These are phyloP conservation scores for Coronaproctus castanopsis DNA, from an alignment of 2,888 invertebrate species.

Conservation along the genomic window DNA sequence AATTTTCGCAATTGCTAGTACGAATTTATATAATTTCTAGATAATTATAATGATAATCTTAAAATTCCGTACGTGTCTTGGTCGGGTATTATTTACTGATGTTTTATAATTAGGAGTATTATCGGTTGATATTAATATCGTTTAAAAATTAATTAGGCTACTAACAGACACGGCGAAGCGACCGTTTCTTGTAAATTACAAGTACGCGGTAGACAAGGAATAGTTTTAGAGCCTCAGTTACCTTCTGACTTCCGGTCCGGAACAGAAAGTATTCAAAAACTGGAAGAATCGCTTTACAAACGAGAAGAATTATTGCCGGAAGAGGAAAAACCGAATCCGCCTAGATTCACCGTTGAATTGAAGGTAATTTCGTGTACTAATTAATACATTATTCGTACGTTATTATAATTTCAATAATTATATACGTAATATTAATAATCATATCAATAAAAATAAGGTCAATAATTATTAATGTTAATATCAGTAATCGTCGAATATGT, in stretches of 20 bases:
- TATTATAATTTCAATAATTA: not conserved
- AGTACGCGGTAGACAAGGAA: conserved; percentile 70
- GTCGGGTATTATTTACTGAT: too few relatives aligned
- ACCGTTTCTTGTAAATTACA: conserved; percentile 68
- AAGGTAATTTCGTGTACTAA: too few relatives aligned
- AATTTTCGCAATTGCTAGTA: too few relatives aligned
- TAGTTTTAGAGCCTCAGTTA: conserved; percentile 70
- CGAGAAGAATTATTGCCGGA: conserved; percentile 58
- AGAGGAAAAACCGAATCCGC: conserved; percentile 71
- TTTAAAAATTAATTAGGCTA: conserved; percentile 41
- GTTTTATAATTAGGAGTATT: too few relatives aligned
- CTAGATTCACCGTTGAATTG: conserved; percentile 62
- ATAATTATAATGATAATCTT: too few relatives aligned
- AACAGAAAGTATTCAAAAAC: conserved; percentile 71
- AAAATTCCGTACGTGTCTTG: too few relatives aligned
- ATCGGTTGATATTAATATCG: too few relatives aligned
- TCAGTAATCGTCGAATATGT: too few relatives aligned
- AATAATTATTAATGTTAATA: too few relatives aligned
- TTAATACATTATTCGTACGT: not conserved
- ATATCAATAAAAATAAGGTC: too few relatives aligned
- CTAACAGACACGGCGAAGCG: conserved; percentile 77
- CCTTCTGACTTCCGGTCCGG: conserved; percentile 71
- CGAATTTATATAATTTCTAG: too few relatives aligned
- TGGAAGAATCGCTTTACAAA: conserved; percentile 75
- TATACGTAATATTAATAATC: too few relatives aligned